These are phyloP conservation scores for Rhagoletis zephyria DNA, from an alignment of 1,140 invertebrate genomes.

Conservation along the genomic window DNA sequence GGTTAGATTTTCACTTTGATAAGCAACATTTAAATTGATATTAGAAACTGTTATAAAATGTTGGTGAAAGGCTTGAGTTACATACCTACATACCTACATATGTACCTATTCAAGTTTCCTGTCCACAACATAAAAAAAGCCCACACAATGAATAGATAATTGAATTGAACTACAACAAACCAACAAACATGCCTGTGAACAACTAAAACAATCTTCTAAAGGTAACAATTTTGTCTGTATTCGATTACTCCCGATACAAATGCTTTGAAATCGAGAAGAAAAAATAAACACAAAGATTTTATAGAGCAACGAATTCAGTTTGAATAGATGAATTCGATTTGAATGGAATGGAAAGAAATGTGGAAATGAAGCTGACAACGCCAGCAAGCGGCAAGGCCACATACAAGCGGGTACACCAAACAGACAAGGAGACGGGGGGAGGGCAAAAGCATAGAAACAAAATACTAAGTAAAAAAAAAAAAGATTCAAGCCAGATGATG, in stretches of 20 bases:
- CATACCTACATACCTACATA: not conserved
- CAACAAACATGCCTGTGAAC: not conserved
- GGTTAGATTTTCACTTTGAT: not conserved
- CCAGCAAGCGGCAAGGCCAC: not conserved
- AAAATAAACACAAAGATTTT: not conserved
- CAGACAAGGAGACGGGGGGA: not conserved
- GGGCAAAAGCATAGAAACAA: not conserved
- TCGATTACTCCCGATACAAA: constrained; percentile 20
- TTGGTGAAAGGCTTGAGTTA: not conserved
- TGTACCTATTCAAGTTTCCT: not conserved
- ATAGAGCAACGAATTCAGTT: constrained; percentile 22
- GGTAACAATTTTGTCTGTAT: constrained; percentile 30
- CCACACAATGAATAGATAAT: constrained; percentile 39
- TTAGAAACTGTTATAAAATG: constrained; percentile 22
- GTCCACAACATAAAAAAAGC: constrained; percentile 24
- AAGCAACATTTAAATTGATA: constrained; percentile 17
- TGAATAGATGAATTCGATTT: constrained; percentile 41
- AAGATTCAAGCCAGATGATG: not conserved
- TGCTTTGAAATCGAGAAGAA: constrained; percentile 13
- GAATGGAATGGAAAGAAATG: not conserved
- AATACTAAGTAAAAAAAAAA: not conserved
- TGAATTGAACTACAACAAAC: not conserved
- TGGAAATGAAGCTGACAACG: not conserved
- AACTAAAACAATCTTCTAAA: constrained; percentile 20
- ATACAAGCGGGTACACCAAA: not conserved